Conservation (phyloP, 2,888 invertebrate genomes). For the Tipula lateralis region DNA sequence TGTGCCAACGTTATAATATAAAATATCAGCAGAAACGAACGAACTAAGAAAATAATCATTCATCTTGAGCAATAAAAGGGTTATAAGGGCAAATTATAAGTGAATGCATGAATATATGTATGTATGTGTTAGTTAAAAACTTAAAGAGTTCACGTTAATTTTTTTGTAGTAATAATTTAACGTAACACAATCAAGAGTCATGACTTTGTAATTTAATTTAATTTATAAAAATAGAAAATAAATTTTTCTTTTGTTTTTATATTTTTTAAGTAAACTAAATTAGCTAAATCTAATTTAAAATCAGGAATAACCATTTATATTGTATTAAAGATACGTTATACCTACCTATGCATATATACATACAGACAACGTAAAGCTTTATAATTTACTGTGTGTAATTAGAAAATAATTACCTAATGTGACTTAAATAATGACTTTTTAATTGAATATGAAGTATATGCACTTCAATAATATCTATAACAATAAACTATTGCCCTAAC, state of each 20-base stretch:
- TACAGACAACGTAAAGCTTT: background rate
- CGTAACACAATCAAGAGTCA: conserved; percentile 1
- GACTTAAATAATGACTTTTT: background rate
- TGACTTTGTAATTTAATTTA: conserved; percentile 6
- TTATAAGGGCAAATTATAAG: background rate
- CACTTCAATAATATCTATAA: background rate
- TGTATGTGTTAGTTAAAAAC: background rate
- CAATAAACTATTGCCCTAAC: background rate
- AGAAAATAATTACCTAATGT: background rate
- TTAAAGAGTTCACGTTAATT: background rate
- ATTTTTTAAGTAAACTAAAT: background rate
- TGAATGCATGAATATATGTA: background rate
- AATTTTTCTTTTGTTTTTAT: background rate
- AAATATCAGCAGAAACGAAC: background rate
- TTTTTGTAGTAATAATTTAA: background rate
- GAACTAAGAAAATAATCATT: background rate
- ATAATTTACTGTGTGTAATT: background rate
- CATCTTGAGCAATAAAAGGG: conserved; percentile 14
- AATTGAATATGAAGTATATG: background rate
- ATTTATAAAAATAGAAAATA: too few species aligned
- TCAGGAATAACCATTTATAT: background rate
- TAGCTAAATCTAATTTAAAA: background rate
- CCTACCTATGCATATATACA: background rate
- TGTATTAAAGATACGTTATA: background rate
- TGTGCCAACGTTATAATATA: background rate